Base-by-base conservation (phyloP, 2,113 vertebrate genomes). In the Triplophysa siluroides region DNA sequence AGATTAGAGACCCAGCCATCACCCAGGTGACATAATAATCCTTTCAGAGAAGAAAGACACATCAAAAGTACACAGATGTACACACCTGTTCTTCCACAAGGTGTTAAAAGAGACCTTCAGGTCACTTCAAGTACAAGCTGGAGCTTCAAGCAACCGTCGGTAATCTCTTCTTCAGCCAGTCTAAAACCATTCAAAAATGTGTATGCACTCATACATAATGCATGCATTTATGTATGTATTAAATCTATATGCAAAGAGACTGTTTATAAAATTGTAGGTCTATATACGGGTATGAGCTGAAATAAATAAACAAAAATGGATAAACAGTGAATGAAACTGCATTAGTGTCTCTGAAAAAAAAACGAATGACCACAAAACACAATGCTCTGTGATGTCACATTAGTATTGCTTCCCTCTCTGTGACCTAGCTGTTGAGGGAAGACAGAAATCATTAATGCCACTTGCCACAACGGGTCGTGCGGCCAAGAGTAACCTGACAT, bases 11-110 rank as follows among this genome's bases (percentile, higher is more conserved):
- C 26, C 16, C 41, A 75, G 45, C 73, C 23, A n/a, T 63, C 24
- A 26, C 73, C 73, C 73, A 75, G 63, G 73, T 19, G 73, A 75
- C 73, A 61, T 8, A 13, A 50, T 75, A 47, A 75, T 75, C 73
- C 73, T 75, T 75, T 75, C 58, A 50, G 41, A 11, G 38, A 63
- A 19, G 10, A 62, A 62, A 62, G n/a, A 62, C 6, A 61, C 16
- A 56, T 8, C 33, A 26, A n/a, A 75, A n/a, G 2, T 47, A 63
- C 41, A 63, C 3, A 62, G 4, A 45, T 26, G 26, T 18, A 73
- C 33, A 41, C 54, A 74, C 33, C 54, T 43, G 33, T 43, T 74
- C 70, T 73, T 38, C 58, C 73, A 29, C 47, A 63, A 75, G 58
- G 19, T 58, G 19, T 58, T n/a, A 19, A 58, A 5, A 21, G 19